Base-by-base conservation (phyloP, 53 echinoderm and acorn worm species). In the Hippasteria phrygiana region DNA sequence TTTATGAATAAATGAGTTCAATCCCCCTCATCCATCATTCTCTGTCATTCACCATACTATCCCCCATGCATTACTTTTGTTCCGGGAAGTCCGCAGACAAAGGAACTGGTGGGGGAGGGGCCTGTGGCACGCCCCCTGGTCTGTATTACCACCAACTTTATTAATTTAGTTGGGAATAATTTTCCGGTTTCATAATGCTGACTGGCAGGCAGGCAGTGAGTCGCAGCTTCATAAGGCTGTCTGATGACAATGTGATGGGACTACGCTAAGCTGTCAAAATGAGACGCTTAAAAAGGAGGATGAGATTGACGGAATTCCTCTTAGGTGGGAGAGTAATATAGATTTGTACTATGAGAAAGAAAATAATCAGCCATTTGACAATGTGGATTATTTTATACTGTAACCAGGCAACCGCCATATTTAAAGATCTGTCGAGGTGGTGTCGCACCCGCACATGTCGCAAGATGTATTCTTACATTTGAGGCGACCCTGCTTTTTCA, bases 41-140 rank as follows among this genome's bases (percentile, higher is more conserved):
- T 28, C 62, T 63, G 81, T 81, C 81, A 81, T 17, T 81, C 65
- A 20, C 65, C 66, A 46, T 64, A 10, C 64, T 24, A 41, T 9
- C 9, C 1, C 31, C 45, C 45, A 24, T 56, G 39, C 78, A 40
- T 59, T 32, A 78, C 76, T 76, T 78, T 55, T 20, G 56, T 55
- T n/a, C 37, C 14, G 22, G 43, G 43, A 41, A 9, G 37, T 37
- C 46, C 81, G 6, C 41, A 27, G 43, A 81, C 81, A 81, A 81
- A 81, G 65, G 65, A 65, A 2, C 81, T 16, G 43, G 63, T 29
- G 41, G 27, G 81, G 40, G 22, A 16, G 0, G 34, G 35, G 33
- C 67, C 67, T 35, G 13, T 81, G 66, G 81, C 81, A 81, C 66
- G 65, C 81, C 81, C n/a, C 11, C 64, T 43, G 81, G 81, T 62